Evolutionary conservation across 2,888 invertebrate species (phyloP), one percentile per base, ranked within the genome.

Genomic region (Disparrhopalites patrizii): DNA sequence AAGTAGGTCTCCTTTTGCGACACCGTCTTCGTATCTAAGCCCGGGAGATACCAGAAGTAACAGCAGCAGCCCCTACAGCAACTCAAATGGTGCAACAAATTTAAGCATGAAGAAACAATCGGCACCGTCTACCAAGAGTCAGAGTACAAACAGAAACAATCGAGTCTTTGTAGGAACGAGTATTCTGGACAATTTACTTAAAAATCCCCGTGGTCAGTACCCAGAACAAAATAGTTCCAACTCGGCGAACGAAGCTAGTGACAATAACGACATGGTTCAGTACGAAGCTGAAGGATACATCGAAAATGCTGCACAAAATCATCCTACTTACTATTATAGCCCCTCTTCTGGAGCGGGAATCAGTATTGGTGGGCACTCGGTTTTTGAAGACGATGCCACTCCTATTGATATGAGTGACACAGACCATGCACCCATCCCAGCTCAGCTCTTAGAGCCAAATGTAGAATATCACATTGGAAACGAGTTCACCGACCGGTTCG

Each of bases 151-250:
- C 69, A 68, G 70, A 20, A 70, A 66, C 64, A 70, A 68, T 66
- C 66, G 73, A 58, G 64, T 72, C 61, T 74, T 72, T 55, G 69
- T 74, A 43, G 74, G 73, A 66, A 75, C 75, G 30, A 74, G 73
- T 68, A 75, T 75, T 72, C 68, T 75, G 70, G 75, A 75, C 67
- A 75, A 75, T 70, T 70, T 74, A 69, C 72, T 75, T 66, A 74
- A 74, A 65, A 74, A 75, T 58, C 73, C 73, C 40, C 67, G 71
- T 63, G 71, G 68, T 30, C 64, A 68, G 36, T 51, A 51, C 25
- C 61, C 50, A 27, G 36, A 61, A 18, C 61, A 61, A 69, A 71
- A 60, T 68, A 70, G 65, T 69, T 68, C 25, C 67, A 72, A 10
- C 68, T 38, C 23, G 36, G 20, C 20, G 36, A 68, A 68, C 27